Conservation (phyloP, 53 echinoderm and acorn worm genomes). For the Temnopleurus reevesii region DNA sequence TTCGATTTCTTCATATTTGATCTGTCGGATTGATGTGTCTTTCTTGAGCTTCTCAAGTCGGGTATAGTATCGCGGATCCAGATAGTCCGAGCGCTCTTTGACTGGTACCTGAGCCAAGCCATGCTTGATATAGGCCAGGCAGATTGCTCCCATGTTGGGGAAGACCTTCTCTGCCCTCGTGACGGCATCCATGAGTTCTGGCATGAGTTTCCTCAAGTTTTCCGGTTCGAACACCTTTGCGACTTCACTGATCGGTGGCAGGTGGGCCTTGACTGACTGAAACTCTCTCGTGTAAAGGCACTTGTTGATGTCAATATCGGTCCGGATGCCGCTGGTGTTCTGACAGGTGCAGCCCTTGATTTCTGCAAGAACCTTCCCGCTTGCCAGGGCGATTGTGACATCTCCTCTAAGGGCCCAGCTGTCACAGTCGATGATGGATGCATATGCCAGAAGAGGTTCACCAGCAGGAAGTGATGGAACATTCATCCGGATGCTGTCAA, state of each 20-base stretch:
- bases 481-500: constrained; percentile 71
- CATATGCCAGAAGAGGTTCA: constrained; percentile 69
- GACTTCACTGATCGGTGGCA: constrained; percentile 69
- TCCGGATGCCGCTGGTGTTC: constrained; percentile 54
- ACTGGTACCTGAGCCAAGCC: constrained; percentile 75
- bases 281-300: constrained; percentile 78
- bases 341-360: constrained; percentile 67
- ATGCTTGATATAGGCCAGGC: constrained; percentile 81
- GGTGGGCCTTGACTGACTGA: constrained; percentile 64
- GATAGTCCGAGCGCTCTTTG: constrained; percentile 59
- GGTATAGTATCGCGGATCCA: constrained; percentile 64
- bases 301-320: constrained; percentile 63
- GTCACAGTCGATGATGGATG: constrained; percentile 76
- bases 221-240: constrained; percentile 70
- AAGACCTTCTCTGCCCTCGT: constrained; percentile 65
- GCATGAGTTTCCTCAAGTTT: constrained; percentile 54
- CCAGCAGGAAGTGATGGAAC: constrained; percentile 71
- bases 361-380: constrained; percentile 69
- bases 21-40: constrained; percentile 52
- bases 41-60: constrained; percentile 68
- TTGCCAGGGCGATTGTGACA: constrained; percentile 60
- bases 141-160: constrained; percentile 61
- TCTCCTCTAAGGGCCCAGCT: constrained; percentile 71
- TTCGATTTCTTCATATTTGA: constrained; percentile 70
- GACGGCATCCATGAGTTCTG: constrained; percentile 70